Percentiles rank a stretch among this genome's conserved stretches.
These are phyloP conservation scores for Wasmannia auropunctata DNA, from an alignment of 1,140 invertebrate genomes.

Conservation along the genomic window DNA sequence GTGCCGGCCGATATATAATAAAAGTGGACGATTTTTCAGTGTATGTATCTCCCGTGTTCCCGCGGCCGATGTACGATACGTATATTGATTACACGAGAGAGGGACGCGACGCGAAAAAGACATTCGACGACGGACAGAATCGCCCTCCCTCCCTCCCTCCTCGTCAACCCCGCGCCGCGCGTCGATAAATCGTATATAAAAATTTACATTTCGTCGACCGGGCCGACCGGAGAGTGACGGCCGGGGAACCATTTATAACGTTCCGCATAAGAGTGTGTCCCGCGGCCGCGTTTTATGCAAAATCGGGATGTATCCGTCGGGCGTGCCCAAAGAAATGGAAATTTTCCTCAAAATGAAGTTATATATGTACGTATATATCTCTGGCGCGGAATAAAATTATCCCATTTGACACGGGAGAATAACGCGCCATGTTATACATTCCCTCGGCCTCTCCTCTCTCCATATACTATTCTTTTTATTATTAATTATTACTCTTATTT, in stretches of 20 bases:
- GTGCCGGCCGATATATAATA: constrained; percentile 6
- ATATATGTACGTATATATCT: not conserved
- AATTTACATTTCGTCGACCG: constrained; percentile 1
- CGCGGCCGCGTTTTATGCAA: constrained; percentile 16
- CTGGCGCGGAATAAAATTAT: constrained; percentile 33
- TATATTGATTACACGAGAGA: constrained; percentile 28
- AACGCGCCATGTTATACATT: too few relatives aligned
- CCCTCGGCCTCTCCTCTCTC: not conserved
- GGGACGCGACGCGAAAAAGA: not conserved
- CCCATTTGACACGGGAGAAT: not conserved
- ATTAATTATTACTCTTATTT: too few relatives aligned
- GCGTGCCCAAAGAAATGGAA: constrained; percentile 43
- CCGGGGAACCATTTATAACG: constrained; percentile 1
- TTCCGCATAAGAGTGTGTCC: not conserved
- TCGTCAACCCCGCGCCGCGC: too few relatives aligned
- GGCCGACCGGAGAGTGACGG: not conserved
- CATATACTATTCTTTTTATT: too few relatives aligned
- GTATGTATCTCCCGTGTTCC: not conserved
- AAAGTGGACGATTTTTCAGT: constrained; percentile 43
- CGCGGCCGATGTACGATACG: constrained; percentile 10
- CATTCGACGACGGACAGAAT: not conserved
- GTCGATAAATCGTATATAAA: constrained; percentile 40
- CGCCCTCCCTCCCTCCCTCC: too few relatives aligned
- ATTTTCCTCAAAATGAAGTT: constrained; percentile 23
- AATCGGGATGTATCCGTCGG: not conserved